Evolutionary conservation across 1,140 invertebrate genomes (phyloP).

Genomic region (Cydia splendana): DNA sequence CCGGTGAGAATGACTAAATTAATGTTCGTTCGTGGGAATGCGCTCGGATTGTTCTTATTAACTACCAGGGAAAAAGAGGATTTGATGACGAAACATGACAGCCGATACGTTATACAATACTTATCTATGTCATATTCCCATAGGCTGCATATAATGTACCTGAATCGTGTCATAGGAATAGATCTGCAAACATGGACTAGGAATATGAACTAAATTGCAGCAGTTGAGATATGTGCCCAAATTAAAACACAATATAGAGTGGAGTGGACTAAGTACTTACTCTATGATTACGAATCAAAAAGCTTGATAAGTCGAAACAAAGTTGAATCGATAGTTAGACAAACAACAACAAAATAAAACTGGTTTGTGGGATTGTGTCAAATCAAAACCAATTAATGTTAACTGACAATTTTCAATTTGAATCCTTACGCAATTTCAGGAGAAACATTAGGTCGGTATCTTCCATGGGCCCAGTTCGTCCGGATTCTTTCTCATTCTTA

Average conservation of each 20-base stretch:
- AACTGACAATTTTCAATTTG: too few relatives aligned
- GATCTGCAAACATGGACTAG: too few relatives aligned
- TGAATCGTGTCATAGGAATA: background rate
- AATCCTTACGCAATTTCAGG: background rate
- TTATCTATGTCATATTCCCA: background rate
- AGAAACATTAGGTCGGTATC: background rate
- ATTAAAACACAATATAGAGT: too few relatives aligned
- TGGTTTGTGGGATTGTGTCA: too few relatives aligned
- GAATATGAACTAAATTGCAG: too few relatives aligned
- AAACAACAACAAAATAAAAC: too few relatives aligned
- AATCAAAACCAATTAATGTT: too few relatives aligned
- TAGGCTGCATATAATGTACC: background rate
- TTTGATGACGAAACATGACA: conserved; percentile 10
- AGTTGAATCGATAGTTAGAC: too few relatives aligned
- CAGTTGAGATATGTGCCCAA: too few relatives aligned
- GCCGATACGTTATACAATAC: conserved; percentile 18
- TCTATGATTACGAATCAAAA: too few relatives aligned
- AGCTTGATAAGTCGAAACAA: too few relatives aligned
- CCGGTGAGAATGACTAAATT: conserved; percentile 29
- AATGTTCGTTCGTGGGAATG: conserved; percentile 42
- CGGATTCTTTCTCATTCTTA: conserved; percentile 2
- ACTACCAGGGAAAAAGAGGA: conserved; percentile 1
- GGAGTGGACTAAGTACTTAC: too few relatives aligned
- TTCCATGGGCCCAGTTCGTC: background rate
- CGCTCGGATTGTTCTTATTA: conserved; percentile 37